These are phyloP conservation scores for Megalonaias nervosa DNA, from an alignment of 1,140 invertebrate species.

Conservation along the genomic window DNA sequence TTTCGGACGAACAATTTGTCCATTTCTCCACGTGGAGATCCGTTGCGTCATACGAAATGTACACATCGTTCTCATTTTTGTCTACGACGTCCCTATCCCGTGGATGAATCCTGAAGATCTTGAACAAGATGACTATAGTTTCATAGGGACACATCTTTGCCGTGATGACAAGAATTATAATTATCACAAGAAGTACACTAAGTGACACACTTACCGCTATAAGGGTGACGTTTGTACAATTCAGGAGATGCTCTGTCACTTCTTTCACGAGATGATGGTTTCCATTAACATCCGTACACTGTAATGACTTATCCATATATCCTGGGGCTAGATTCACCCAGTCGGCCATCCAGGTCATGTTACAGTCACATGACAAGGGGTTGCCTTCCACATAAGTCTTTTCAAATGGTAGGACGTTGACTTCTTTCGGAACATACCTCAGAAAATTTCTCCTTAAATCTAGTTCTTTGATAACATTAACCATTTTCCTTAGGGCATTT, in stretches of 20 bases:
- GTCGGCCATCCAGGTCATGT: constrained; percentile 13
- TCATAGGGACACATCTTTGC: constrained; percentile 22
- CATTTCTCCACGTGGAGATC: constrained; percentile 11
- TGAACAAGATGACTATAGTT: constrained; percentile 13
- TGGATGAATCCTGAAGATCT: constrained; percentile 6
- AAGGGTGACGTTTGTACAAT: constrained; percentile 5
- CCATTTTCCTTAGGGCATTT: neutral
- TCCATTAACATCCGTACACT: constrained; percentile 6
- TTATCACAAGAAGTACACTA: neutral
- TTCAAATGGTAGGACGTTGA: constrained; percentile 15
- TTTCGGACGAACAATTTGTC: constrained; percentile 14
- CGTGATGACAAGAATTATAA: neutral
- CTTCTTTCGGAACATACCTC: neutral
- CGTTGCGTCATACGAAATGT: constrained; percentile 18
- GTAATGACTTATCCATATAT: constrained; percentile 5
- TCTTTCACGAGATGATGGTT: neutral
- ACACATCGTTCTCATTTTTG: constrained; percentile 13
- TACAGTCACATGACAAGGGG: constrained; percentile 21
- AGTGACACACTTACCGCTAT: neutral
- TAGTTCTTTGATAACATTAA: neutral
- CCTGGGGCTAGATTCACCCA: constrained; percentile 14
- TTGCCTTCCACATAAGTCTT: constrained; percentile 3
- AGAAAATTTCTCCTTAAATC: constrained; percentile 24
- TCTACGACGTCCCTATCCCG: constrained; percentile 3
- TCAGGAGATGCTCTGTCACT: constrained; percentile 5